Evolutionary conservation across 23 tunicate genomes (phyloP).

Genomic region (Oikopleura albicans): DNA sequence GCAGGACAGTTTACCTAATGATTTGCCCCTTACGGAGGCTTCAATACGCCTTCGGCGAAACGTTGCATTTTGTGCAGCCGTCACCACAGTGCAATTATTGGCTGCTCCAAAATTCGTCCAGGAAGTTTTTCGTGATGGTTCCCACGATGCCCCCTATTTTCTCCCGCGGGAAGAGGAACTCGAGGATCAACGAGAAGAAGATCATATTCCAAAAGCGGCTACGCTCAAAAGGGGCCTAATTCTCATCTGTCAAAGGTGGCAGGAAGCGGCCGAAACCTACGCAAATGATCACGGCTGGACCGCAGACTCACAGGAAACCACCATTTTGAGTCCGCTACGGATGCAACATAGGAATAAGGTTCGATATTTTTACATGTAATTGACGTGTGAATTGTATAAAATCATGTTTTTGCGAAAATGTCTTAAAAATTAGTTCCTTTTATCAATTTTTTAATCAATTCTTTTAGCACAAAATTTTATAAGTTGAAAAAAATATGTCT

Average conservation of each 20-base stretch:
- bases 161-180: background rate
- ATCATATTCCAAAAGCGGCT: background rate
- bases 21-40: background rate
- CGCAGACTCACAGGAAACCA: background rate
- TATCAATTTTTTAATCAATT: background rate
- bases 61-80: conserved; percentile 8
- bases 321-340: background rate
- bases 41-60: background rate
- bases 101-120: background rate
- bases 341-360: too few species aligned
- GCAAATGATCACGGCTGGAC: background rate
- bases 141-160: background rate
- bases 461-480: background rate
- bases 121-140: background rate
- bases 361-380: too few species aligned
- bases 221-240: background rate
- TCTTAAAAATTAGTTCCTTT: background rate
- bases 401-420: background rate
- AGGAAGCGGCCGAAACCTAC: background rate
- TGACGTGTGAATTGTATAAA: too few species aligned
- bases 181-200: background rate
- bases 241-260: conserved; percentile 1
- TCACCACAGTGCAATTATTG: background rate
- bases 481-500: too few species aligned
- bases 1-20: background rate